Conservation (phyloP, 2,888 invertebrate genomes). For the Melanostoma scalare region DNA sequence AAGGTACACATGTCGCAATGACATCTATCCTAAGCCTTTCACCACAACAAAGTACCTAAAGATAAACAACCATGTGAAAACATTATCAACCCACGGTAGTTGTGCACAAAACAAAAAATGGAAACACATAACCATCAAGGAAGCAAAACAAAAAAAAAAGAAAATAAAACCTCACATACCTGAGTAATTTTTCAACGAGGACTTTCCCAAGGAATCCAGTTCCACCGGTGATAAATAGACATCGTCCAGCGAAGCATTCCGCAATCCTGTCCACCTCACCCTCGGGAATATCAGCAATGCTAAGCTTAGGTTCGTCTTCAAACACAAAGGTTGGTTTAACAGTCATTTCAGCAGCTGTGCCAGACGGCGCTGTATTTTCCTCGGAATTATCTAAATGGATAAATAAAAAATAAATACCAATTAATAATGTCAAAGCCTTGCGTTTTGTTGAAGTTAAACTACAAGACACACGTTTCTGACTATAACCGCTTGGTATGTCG, state of each 20-base stretch:
- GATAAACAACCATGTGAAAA: constrained; percentile 84
- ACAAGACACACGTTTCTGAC: constrained; percentile 13
- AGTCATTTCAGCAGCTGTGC: constrained; percentile 74
- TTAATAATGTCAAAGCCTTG: constrained; percentile 13
- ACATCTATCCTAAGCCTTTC: constrained; percentile 61
- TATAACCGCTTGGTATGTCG: constrained; percentile 22
- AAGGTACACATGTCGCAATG: constrained; percentile 64
- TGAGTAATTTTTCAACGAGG: constrained; percentile 81
- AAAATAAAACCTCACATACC: constrained; percentile 75
- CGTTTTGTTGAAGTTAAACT: not conserved
- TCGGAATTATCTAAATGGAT: constrained; percentile 31
- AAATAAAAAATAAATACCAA: constrained; percentile 33
- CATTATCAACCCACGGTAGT: constrained; percentile 41
- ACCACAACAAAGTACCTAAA: constrained; percentile 79
- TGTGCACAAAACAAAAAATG: not conserved
- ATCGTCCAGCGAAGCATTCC: constrained; percentile 79
- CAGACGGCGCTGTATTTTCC: constrained; percentile 13
- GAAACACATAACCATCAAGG: no score
- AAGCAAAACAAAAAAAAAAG: not conserved
- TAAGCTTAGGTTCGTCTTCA: constrained; percentile 76
- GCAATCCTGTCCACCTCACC: constrained; percentile 80
- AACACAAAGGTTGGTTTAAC: constrained; percentile 78
- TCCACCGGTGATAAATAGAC: constrained; percentile 81
- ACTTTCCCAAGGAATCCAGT: constrained; percentile 82
- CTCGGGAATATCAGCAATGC: constrained; percentile 76